Evolutionary conservation across 2,888 invertebrate species (phyloP), one percentile per base, ranked within the genome.

Genomic region (Epiblema foenella): DNA sequence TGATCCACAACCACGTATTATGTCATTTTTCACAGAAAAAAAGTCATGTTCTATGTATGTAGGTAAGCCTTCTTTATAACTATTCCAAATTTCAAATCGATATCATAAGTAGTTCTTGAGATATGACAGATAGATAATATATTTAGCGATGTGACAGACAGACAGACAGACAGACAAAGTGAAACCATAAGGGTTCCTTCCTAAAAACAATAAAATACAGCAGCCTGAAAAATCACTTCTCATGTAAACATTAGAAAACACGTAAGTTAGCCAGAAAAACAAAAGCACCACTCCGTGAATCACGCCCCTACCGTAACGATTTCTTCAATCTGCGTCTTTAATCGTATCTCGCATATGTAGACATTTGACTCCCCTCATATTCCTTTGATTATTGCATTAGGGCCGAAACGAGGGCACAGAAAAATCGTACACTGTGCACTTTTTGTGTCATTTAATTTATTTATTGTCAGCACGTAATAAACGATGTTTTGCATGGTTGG

Each of bases 341-440:
- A 91, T 89, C 88, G 89, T 84, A 78, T 75, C 77, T 83, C 88
- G 83, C 91, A 90, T 90, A 89, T 90, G 91, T 85, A 89, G 84
- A 86, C 86, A 81, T 90, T 91, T 90, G 90, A 90, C 89, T 88
- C 83, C 91, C 90, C 90, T 89, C 88, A 86, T 90, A 88, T 91
- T 89, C 86, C 84, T 93, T 92, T 93, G 92, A 93, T 93, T 93
- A 93, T 93, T 91, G 86, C 88, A 87, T 92, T 89, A 90, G 81
- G 80, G 75, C 73, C 75, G 79, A 86, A 89, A 88, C 85, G 89
- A 87, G 88, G 88, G 86, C 83, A 24, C 24, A 86, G 80, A 85
- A 86, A 87, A 87, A 85, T 81, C 81, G 84, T 83, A 64, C 56
- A 82, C 83, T 84, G 86, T 87, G 92, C 90, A 89, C 83, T 90